A percentile compares a stretch with the other conserved stretches of the same genome.
Conservation (phyloP, 2,113 vertebrate species). For the Macrotis lagotis region DNA sequence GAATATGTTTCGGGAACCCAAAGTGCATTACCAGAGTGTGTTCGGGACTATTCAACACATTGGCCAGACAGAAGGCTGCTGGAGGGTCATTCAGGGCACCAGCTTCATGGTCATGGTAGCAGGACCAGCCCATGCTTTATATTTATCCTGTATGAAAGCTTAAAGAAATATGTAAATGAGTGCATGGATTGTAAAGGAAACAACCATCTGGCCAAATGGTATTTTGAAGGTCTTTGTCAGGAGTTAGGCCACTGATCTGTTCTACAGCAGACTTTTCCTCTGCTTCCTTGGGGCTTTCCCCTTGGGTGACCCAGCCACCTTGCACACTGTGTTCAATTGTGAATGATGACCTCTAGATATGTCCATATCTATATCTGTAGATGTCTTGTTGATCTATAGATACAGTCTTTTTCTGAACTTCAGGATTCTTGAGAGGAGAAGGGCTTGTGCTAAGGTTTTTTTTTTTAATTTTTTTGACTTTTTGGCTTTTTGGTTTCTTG, state of each 20-base stretch:
- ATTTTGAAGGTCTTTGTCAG: conserved; percentile 77
- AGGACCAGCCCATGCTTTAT: conserved; percentile 95
- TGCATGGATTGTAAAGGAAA: conserved; percentile 91
- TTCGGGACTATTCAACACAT: conserved; percentile 92
- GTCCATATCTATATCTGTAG: not conserved
- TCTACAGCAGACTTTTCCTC: conserved; percentile 63
- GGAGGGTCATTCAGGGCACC: conserved; percentile 93
- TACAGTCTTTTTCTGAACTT: conserved; percentile 50
- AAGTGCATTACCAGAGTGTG: conserved; percentile 92
- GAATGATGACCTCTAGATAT: conserved; percentile 66
- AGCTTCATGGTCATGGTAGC: conserved; percentile 95
- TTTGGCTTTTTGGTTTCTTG: not conserved
- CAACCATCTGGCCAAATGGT: conserved; percentile 99
- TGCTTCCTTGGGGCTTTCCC: conserved; percentile 54
- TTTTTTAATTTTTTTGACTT: conserved; percentile 46
- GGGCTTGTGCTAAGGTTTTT: conserved; percentile 61
- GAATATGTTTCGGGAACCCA: conserved; percentile 95
- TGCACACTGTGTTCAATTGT: conserved; percentile 56
- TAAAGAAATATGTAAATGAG: conserved; percentile 92
- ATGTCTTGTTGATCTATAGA: not conserved
- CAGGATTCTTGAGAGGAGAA: conserved; percentile 46
- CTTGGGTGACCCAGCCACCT: conserved; percentile 64
- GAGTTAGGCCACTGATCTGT: conserved; percentile 69
- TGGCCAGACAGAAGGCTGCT: conserved; percentile 91
- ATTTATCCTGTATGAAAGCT: conserved; percentile 96